Evolutionary conservation across 2,113 vertebrate species (phyloP).

Genomic region (Dunckerocampus dactyliophorus): DNA sequence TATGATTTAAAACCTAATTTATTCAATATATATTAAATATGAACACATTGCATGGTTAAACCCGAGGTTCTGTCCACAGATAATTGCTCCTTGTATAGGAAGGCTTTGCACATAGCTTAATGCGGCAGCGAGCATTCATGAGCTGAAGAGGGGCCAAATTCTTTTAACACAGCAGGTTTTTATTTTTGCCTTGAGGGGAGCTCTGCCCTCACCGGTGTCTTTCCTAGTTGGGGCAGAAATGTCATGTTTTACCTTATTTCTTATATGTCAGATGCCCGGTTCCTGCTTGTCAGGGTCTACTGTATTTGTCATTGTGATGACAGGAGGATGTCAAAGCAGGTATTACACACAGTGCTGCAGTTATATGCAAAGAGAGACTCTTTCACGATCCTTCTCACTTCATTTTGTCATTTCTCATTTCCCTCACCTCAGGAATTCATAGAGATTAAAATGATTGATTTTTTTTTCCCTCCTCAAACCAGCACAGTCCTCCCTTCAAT

Average conservation of each 20-base stretch:
- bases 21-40: no score
- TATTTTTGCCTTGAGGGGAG: not conserved
- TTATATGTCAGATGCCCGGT: not conserved
- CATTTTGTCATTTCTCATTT: constrained; percentile 11
- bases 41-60: no score
- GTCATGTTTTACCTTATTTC: no score
- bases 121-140: no score
- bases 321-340: not conserved
- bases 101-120: no score
- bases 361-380: not conserved
- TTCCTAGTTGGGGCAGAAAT: not conserved
- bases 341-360: not conserved
- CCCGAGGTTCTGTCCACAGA: no score
- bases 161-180: not conserved
- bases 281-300: not conserved
- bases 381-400: constrained; percentile 8
- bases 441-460: constrained; percentile 59
- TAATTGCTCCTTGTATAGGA: no score
- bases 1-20: no score
- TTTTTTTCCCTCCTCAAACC: constrained; percentile 24
- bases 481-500: constrained; percentile 27
- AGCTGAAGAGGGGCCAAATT: not conserved
- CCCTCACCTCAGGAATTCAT: constrained; percentile 32
- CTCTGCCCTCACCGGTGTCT: not conserved
- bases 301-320: not conserved